Evolutionary conservation across 2,797 vertebrate genomes (phyloP), one percentile per base, ranked within the genome.

Genomic region (Coluber constrictor): DNA sequence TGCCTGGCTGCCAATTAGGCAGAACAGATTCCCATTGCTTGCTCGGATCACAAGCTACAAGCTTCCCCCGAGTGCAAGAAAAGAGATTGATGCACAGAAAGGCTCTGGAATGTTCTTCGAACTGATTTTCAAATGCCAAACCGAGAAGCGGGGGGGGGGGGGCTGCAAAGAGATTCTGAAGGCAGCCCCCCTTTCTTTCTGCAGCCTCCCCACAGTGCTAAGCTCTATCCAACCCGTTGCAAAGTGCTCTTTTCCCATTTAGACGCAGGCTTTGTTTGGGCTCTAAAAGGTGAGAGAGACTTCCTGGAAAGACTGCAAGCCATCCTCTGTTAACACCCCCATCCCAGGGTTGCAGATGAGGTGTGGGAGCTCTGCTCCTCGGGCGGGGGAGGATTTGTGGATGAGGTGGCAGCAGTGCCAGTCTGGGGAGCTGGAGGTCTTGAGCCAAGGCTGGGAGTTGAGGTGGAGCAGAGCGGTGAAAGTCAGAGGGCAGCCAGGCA

Each of bases 401-500:
- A 32, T 4, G 74, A 23, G 32, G 37, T 20, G 43, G 32, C 32
- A 8, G 32, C 70, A 37, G 32, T 74, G n/a, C 70, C 70, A 18
- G 66, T 32, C 66, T 15, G 0, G 32, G 32, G 70, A 20, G 32
- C 32, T 20, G 66, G 6, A 1, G 70, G 16, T 37, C 32, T 79
- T 79, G 32, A 20, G 32, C 74, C 37, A 23, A 43, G 37, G 74
- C 8, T 11, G 70, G 70, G 70, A 10, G 8, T 2, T 43, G 74
- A 23, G 8, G 74, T 0, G 37, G 18, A 79, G 37, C 32, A 43
- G 32, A 8, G 4, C 0, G 0, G 8, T 8, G 3, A 37, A 3
- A 79, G 8, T 20, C 32, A 37, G 70, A 20, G 32, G 32, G 32
- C 32, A 23, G 32, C 70, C 37, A 10, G 18, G 18, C 37, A 0